These are phyloP conservation scores for Halocynthia aurantium DNA, from an alignment of 23 tunicate genomes.

Conservation along the genomic window DNA sequence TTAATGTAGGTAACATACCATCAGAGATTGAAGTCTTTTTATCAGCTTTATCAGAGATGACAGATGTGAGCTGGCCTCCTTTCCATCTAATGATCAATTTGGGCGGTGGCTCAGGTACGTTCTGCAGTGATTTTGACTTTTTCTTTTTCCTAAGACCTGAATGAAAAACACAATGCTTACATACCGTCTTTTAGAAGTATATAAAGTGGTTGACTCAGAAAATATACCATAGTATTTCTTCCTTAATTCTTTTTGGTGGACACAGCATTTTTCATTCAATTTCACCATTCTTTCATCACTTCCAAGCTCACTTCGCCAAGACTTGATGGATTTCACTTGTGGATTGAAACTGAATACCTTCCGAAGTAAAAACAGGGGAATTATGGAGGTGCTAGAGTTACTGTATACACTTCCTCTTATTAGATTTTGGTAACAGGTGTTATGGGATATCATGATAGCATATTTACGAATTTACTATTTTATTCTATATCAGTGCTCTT, in stretches of 20 bases:
- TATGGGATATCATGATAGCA: too few relatives aligned
- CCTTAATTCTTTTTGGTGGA: background rate
- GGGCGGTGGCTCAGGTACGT: conserved; percentile 16
- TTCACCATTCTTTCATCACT: conserved; percentile 4
- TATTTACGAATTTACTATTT: too few relatives aligned
- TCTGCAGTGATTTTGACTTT: too few relatives aligned
- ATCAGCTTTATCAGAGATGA: conserved; percentile 7
- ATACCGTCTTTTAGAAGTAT: background rate
- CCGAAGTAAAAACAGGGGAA: too few relatives aligned
- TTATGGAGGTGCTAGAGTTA: too few relatives aligned
- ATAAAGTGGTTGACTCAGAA: background rate
- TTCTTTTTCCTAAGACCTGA: too few relatives aligned
- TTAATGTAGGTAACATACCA: too few relatives aligned
- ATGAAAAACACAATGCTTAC: background rate
- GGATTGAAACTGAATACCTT: conserved; percentile 26
- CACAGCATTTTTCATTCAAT: conserved; percentile 4
- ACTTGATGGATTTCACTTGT: background rate
- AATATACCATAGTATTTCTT: conserved; percentile 3
- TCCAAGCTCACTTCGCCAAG: background rate
- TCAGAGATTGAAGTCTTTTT: too few relatives aligned
- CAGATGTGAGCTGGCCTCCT: conserved; percentile 17
- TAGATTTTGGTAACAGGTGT: too few relatives aligned
- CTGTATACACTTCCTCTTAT: too few relatives aligned
- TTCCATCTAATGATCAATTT: conserved; percentile 17
- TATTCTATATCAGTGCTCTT: too few relatives aligned